phyloP scores from a whole-genome alignment of 1,140 invertebrate genomes.

The Drosophila pachea region DNA sequence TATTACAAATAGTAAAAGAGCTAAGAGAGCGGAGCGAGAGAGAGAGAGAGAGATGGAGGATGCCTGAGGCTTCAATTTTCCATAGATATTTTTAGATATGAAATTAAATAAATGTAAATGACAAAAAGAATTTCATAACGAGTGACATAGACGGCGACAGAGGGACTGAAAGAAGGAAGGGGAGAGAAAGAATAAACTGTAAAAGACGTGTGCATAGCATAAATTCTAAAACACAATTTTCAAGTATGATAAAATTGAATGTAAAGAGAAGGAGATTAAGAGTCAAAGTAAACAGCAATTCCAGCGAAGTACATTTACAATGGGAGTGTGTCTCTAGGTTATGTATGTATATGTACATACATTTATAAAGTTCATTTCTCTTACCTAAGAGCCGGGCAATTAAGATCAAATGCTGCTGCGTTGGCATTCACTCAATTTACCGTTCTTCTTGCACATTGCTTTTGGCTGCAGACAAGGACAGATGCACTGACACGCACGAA shows the following conservation, averaged over 20 bases:
- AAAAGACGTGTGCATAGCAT: no score
- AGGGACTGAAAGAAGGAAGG: no score
- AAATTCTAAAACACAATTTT: no score
- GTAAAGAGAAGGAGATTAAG: no score
- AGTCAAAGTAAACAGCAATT: no score
- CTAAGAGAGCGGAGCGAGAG: background rate
- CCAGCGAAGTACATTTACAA: no score
- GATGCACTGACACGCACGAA: constrained; percentile 5
- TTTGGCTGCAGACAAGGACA: constrained; percentile 3
- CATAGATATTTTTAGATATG: background rate
- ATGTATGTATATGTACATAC: background rate
- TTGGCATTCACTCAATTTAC: constrained; percentile 44
- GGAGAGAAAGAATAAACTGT: no score
- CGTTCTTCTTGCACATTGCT: constrained; percentile 20
- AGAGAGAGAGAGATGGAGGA: background rate
- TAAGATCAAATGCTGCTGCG: background rate
- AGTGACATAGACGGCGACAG: no score
- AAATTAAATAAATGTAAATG: background rate
- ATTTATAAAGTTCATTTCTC: background rate
- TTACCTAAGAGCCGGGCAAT: constrained; percentile 11
- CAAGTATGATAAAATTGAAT: no score
- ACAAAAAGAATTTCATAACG: no score
- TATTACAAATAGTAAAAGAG: no score
- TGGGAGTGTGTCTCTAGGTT: no score
- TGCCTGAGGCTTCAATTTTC: background rate